These are phyloP conservation scores for Pseudolaguvia tuberculata DNA, from an alignment of 2,113 vertebrate genomes.

Conservation along the genomic window DNA sequence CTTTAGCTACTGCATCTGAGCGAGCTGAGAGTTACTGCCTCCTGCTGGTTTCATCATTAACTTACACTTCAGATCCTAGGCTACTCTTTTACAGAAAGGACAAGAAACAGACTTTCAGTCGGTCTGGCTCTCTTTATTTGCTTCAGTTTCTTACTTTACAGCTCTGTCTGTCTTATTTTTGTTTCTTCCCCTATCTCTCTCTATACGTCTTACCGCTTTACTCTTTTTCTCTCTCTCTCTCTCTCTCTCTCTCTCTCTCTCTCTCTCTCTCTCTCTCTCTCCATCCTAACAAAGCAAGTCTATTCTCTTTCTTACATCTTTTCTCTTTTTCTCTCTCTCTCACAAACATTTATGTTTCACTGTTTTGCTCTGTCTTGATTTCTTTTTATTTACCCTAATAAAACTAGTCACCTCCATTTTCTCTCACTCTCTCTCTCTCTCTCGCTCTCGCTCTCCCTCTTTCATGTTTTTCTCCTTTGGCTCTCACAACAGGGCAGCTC, in stretches of 20 bases:
- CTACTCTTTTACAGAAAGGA: slow-evolving; percentile 6
- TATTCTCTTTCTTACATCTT: too few species aligned
- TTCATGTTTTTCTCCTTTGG: not conserved
- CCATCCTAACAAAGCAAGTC: too few species aligned
- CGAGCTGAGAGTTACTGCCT: slow-evolving; percentile 5
- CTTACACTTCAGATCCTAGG: not conserved
- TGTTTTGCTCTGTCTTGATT: not conserved
- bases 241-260: not conserved
- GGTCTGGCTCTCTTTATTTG: not conserved
- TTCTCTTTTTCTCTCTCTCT: too few species aligned
- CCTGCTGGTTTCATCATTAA: slow-evolving; percentile 26
- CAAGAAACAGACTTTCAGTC: not conserved
- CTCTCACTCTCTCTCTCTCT: too few species aligned
- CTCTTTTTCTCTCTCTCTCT: not conserved
- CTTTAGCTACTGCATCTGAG: slow-evolving; percentile 12
- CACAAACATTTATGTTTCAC: too few species aligned
- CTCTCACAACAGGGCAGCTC: not conserved
- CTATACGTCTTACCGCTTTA: too few species aligned
- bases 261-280: not conserved
- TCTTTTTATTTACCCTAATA: not conserved
- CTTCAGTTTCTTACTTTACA: too few species aligned
- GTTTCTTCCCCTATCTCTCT: too few species aligned
- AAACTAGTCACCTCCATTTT: too few species aligned
- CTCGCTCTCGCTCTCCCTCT: too few species aligned
- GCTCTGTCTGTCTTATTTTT: too few species aligned